These are phyloP conservation scores for Leuciscus waleckii DNA, from an alignment of 2,797 vertebrate species.

Conservation along the genomic window DNA sequence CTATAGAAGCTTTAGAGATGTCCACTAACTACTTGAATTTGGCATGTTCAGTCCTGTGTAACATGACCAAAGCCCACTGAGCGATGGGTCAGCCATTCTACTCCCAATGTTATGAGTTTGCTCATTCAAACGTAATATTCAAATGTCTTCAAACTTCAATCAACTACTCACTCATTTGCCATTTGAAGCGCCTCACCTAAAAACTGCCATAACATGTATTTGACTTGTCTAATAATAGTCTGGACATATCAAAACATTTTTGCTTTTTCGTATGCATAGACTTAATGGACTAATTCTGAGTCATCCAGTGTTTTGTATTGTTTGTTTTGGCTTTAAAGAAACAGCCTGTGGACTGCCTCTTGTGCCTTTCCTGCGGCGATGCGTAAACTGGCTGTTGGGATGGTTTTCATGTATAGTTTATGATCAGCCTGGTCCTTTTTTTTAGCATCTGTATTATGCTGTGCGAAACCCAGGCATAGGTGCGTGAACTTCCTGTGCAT, in stretches of 20 bases:
- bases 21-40: slow-evolving; percentile 49
- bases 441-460: neutral
- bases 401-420: slow-evolving; percentile 29
- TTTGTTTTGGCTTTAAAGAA: slow-evolving; percentile 15
- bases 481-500: slow-evolving; percentile 39
- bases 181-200: neutral
- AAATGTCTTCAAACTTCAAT: slow-evolving; percentile 25
- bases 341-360: neutral
- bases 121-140: slow-evolving; percentile 17
- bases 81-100: slow-evolving; percentile 63
- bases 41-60: slow-evolving; percentile 26
- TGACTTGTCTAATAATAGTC: neutral
- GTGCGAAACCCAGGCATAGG: neutral
- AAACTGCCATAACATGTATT: neutral
- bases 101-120: slow-evolving; percentile 27
- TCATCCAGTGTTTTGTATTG: neutral
- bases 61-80: slow-evolving; percentile 58
- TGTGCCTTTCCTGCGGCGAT: neutral
- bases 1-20: slow-evolving; percentile 54
- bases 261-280: neutral
- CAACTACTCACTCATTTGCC: slow-evolving; percentile 8
- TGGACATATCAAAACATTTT: neutral
- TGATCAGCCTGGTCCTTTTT: slow-evolving; percentile 15
- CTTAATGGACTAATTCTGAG: neutral
- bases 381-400: neutral